A percentile compares a stretch with the other conserved stretches of the same genome.
Evolutionary conservation across 30 jellyfish, hydroid and myxozoan species (phyloP).

Genomic region (Catostylus mosaicus): DNA sequence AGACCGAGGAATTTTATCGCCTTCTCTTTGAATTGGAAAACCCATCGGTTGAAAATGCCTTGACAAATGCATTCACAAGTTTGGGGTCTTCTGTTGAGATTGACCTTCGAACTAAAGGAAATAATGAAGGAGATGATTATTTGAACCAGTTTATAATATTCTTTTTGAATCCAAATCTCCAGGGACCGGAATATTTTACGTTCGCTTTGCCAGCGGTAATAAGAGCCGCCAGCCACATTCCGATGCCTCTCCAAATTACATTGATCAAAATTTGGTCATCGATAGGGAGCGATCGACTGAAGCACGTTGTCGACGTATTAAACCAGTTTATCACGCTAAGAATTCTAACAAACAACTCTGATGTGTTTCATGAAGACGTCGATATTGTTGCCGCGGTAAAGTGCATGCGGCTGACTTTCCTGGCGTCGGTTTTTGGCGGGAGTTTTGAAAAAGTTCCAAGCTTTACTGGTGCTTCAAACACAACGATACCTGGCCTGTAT

Average conservation of each 20-base stretch:
- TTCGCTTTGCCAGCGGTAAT: constrained; percentile 80
- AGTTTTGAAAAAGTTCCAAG: constrained; percentile 7
- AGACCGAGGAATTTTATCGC: constrained; percentile 43
- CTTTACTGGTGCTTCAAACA: constrained; percentile 1
- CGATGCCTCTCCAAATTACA: constrained; percentile 32
- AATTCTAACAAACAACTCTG: constrained; percentile 44
- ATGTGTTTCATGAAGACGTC: constrained; percentile 70
- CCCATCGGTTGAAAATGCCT: constrained; percentile 74
- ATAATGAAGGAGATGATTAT: constrained; percentile 1
- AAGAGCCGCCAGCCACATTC: constrained; percentile 60
- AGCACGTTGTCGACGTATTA: constrained; percentile 59
- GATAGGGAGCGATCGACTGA: constrained; percentile 22
- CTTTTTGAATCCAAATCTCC: constrained; percentile 71
- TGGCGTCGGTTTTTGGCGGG: constrained; percentile 84
- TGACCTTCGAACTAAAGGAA: constrained; percentile 44
- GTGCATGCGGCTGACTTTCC: constrained; percentile 72
- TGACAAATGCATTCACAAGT: constrained; percentile 76
- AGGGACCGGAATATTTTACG: constrained; percentile 71
- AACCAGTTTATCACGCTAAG: constrained; percentile 74
- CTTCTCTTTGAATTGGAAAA: constrained; percentile 48
- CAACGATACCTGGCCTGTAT: background rate
- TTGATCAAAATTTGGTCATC: constrained; percentile 68
- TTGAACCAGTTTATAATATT: constrained; percentile 74
- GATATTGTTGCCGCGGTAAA: constrained; percentile 70
- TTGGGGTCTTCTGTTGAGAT: constrained; percentile 70